Base-by-base conservation (phyloP, 2,113 vertebrate species). In the Haliaeetus leucogaster region DNA sequence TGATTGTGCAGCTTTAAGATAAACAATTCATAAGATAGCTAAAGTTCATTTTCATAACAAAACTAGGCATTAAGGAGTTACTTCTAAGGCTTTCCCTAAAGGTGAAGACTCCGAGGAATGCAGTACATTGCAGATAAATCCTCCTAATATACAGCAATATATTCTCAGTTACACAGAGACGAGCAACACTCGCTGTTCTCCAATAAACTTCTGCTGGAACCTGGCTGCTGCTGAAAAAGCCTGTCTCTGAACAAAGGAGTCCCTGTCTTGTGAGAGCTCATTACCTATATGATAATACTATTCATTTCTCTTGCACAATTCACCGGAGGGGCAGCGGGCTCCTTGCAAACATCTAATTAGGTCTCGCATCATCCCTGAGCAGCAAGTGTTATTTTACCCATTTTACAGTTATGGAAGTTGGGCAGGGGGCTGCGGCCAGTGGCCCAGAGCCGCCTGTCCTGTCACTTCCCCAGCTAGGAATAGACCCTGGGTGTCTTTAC, bases 1-100 rank as follows among this genome's bases (percentile, higher is more conserved):
- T 78, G 68, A 86, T 89, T 88, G 89, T 95, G 85, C 82, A 95
- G 59, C 40, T 50, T 94, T 95, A 93, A 96, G 96, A 97, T 97
- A 96, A 97, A 95, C 95, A 96, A 95, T 96, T 96, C 80, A 76
- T 96, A 92, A 89, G 96, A 88, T 71, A 97, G 89, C 89, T 95
- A 40, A 95, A 94, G 87, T 96, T 96, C 89, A 96, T 97, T 97
- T 97, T 96, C 94, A 95, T 95, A 91, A 95, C 95, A 97, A 97
- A 96, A 96, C 71, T 92, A 90, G 45, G 47, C 55, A 82, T 95
- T 95, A 92, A 96, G 92, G 83, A 83, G 87, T 93, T 87, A 74
- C 94, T 95, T 82, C 65, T 82, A 83, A 40, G 43, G 52, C 86
- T 92, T 91, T 95, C 97, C 93, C 95, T 92, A 47, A 95, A 90